Base-by-base conservation (phyloP, 2,113 vertebrate species). In the Crotophaga sulcirostris region DNA sequence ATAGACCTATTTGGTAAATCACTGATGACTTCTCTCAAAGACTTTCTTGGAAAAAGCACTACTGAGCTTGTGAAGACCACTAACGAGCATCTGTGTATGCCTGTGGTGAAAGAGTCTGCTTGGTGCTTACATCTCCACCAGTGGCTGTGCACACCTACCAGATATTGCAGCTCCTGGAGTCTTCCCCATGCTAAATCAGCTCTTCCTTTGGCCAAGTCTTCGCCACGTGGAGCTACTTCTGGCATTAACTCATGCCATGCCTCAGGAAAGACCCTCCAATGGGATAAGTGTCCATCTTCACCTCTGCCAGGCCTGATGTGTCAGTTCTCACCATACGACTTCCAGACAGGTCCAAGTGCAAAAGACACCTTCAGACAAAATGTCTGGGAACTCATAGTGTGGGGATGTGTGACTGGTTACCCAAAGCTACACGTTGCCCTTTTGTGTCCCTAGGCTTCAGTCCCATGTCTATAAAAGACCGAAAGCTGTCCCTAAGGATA, bases 311-410 rank as follows among this genome's bases (percentile, higher is more conserved):
- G 18, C 4, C 45, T 63, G 60, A 67, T 16, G 14, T 45, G 11
- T 34, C 58, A 56, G 13, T 29, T 84, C 45, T 93, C 49, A 33
- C 33, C 29, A 34, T 3, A 1, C 3, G 20, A 14, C 29, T 78
- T 54, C 26, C 31, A 76, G 75, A 36, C 1, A 1, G 16, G 5
- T 36, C 42, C 67, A 70, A 34, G 16, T 29, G 34, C 25, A 73
- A 91, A 89, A 67, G 11, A 78, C 12, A 45, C 15, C 29, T 56
- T 51, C 31, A 74, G 73, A 72, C 8, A 72, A 70, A 18, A 54
- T 10, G 3, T 59, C 23, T 38, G 52, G 25, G 11, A 21, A 38
- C 8, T 89, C 5, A 16, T 0, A 67, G 21, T 1, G 17, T 13
- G 13, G 20, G 14, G 21, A 36, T 42, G 6, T 42, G 28, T 63